phyloP scores from a whole-genome alignment of 2,113 vertebrate species.

The Ailuropoda melanoleuca region DNA sequence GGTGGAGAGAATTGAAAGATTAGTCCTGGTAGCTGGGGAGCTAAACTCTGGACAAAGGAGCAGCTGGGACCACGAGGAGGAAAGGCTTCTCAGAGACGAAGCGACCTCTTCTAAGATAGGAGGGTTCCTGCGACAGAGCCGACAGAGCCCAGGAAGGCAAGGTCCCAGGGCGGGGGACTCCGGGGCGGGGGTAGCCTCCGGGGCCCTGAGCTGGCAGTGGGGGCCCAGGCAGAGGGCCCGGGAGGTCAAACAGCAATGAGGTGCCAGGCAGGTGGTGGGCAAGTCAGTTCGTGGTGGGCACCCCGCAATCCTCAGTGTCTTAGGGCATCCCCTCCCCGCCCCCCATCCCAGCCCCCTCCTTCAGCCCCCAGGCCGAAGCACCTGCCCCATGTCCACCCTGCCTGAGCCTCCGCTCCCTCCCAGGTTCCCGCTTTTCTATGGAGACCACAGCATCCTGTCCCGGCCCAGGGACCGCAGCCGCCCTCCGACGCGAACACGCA shows the following conservation, averaged over 20 bases:
- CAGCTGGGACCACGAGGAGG: not conserved
- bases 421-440: not conserved
- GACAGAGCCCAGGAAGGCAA: not conserved
- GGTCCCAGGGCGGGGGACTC: not conserved
- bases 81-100: not conserved
- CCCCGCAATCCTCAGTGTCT: not conserved
- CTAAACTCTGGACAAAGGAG: not conserved
- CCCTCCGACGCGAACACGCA: not conserved
- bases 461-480: not conserved
- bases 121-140: not conserved
- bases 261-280: not conserved
- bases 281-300: too few species aligned
- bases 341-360: not conserved
- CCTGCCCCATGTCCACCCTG: not conserved
- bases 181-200: not conserved
- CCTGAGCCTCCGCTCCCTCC: not conserved
- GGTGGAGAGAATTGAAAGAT: not conserved
- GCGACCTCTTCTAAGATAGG: not conserved
- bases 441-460: constrained; percentile 51
- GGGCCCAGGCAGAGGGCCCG: not conserved
- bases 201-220: not conserved
- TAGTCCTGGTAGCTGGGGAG: fast-evolving
- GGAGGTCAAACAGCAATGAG: not conserved
- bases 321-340: not conserved
- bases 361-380: not conserved